Base-by-base conservation (phyloP, 2,888 invertebrate species). In the Tipula unca region DNA sequence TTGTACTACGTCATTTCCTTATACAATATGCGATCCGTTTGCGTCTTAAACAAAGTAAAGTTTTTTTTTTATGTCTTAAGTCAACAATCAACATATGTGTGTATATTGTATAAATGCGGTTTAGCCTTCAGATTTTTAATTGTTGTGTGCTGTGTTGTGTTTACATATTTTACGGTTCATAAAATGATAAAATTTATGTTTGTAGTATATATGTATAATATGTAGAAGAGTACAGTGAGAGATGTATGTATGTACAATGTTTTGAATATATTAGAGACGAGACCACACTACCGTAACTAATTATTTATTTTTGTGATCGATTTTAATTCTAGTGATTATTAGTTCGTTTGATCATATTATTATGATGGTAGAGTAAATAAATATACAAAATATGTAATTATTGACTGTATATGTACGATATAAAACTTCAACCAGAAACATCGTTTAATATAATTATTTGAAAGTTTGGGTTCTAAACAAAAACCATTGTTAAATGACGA, bases 1-100 rank as follows among this genome's bases (percentile, higher is more conserved):
- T 3, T 29, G 13, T 29, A 69, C 10, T 42, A 39, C 85, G 25
- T 86, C 42, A 2, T 69, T 87, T 86, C 85, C 86, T 82, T 48
- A n/a, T n/a, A n/a, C n/a, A n/a, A n/a, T n/a, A n/a, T n/a, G 48
- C 69, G 32, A 84, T 86, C n/a, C n/a, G 54, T 20, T 69, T 69
- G 13, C 20, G 10, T 69, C n/a, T 48, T 48, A 17, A 14, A 48
- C 48, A 48, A 48, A 39, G 39, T 39, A 39, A 17, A 17, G 0
- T 25, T 25, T 25, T 25, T 25, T 3, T 48, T 25, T 8, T 25
- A 10, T 25, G 25, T 10, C 69, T 69, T 25, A 25, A 69, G 69
- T 69, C 69, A 20, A 69, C 69, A 17, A n/a, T n/a, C n/a, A 48
- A 48, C 48, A 48, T 48, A 69, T 69, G 20, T 69, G 69, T 25